A percentile compares a stretch with the other conserved stretches of the same genome.
These are phyloP conservation scores for Phorcus lineatus DNA, from an alignment of 2,888 invertebrate genomes.

Conservation along the genomic window DNA sequence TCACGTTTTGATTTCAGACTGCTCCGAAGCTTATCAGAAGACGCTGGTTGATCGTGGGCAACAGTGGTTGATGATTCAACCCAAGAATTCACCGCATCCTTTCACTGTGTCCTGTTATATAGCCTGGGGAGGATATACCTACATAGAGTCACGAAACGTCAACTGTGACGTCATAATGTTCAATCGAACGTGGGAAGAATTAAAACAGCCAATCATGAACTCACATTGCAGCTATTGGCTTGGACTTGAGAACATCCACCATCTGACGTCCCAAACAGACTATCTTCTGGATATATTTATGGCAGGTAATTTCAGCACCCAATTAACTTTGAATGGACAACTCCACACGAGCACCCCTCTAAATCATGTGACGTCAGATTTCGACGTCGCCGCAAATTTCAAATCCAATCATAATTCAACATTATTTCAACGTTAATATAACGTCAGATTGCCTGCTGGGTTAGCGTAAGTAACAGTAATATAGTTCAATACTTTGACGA, in stretches of 20 bases:
- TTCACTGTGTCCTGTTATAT: conserved; percentile 1
- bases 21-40: not conserved
- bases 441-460: too few species aligned
- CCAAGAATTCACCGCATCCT: not conserved
- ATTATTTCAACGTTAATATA: too few species aligned
- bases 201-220: not conserved
- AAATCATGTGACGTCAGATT: too few species aligned
- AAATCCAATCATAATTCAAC: too few species aligned
- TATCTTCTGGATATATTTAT: not conserved
- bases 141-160: not conserved
- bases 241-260: not conserved
- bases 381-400: too few species aligned
- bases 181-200: not conserved
- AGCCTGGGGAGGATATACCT: not conserved
- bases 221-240: not conserved
- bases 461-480: too few species aligned
- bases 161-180: not conserved
- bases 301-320: too few species aligned
- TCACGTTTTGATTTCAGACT: not conserved
- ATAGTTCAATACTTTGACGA: too few species aligned
- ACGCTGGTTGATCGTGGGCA: not conserved
- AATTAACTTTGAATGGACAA: too few species aligned
- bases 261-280: not conserved
- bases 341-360: too few species aligned
- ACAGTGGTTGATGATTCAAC: not conserved